Evolutionary conservation across 2,888 invertebrate genomes (phyloP), one percentile per base, ranked within the genome.

Genomic region (Dasypogon diadema): DNA sequence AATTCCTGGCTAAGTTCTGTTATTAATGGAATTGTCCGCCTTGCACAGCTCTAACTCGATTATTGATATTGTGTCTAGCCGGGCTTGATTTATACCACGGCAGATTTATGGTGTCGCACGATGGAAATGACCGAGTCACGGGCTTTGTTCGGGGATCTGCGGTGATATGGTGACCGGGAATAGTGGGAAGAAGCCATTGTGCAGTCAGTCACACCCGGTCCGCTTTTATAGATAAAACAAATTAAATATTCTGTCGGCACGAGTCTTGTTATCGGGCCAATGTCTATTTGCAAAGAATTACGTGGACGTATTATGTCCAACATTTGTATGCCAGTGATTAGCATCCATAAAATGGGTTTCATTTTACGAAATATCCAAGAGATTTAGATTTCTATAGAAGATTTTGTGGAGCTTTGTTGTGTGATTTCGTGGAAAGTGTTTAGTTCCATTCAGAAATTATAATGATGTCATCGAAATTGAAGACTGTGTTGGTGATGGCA

Each of bases 1-100:
- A 51, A 21, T 16, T 51, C 18, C 5, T 51, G 6, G 4, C 51
- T 21, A 21, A 5, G 51, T 21, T 51, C 18, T 21, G 21, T 21
- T 51, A 51, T 51, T 51, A 51, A 51, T 51, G 51, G 51, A 51
- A 51, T 51, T 18, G 51, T 51, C 51, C 51, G 18, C 51, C 51
- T 51, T 1, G n/a, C 12, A 16, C 18, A 21, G 12, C 42, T 42
- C 0, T 42, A 30, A 3, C 16, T 48, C 16, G 12, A 6, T 4
- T 51, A 51, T 51, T 51, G 51, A 51, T 51, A 51, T 51, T 21
- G 51, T 21, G 51, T 51, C 51, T 51, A 16, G 51, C 21, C 51
- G 2, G 51, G 51, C 51, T 51, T 51, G 51, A 51, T 51, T 51
- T 48, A 48, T 16, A 16, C 48, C 4, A 14, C 4, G 5, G 14